Evolutionary conservation across 1,140 invertebrate genomes (phyloP), one percentile per base, ranked within the genome.

Genomic region (Lysiphlebus fabarum): DNA sequence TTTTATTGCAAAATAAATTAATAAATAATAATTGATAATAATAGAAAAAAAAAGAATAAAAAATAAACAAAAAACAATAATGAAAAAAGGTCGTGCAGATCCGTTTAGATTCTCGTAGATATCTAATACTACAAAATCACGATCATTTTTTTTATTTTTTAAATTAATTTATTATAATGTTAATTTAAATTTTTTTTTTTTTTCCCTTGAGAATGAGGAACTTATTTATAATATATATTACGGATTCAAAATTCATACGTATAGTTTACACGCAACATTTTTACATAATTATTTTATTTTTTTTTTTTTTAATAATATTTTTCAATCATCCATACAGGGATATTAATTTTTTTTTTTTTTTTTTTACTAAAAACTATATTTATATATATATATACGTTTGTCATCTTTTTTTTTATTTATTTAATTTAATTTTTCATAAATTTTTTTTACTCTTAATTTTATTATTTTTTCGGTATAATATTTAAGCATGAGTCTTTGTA

Each of bases 161-260:
- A 26, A 26, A 2, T 26, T 26, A 26, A 2, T 26, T 26, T 26
- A 26, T 26, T 17, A 17, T 17, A 17, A 17, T 17, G 3, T 17
- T 17, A 17, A 1, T 26, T 26, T 26, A 2, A 26, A 26, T 2
- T 26, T 4, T 26, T 42, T 26, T 4, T 26, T 42, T 56, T 62
- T 63, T 62, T 63, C 64, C 65, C 65, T 70, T 69, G 69, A 76
- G 70, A 71, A 75, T 75, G 69, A 76, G 74, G 73, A 78, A 77
- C 73, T 75, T 78, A 68, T 75, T 72, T 70, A 71, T n/a, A n/a
- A n/a, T n/a, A n/a, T n/a, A n/a, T n/a, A 71, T 53, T 72, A 74
- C 70, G 70, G 66, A 76, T 62, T 68, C 67, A 65, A 62, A 62
- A 71, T 70, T 68, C 68, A 69, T 67, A 60, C 66, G 63, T 59